Evolutionary conservation across 1,140 invertebrate genomes (phyloP).

Genomic region (Magallana ariakensis): DNA sequence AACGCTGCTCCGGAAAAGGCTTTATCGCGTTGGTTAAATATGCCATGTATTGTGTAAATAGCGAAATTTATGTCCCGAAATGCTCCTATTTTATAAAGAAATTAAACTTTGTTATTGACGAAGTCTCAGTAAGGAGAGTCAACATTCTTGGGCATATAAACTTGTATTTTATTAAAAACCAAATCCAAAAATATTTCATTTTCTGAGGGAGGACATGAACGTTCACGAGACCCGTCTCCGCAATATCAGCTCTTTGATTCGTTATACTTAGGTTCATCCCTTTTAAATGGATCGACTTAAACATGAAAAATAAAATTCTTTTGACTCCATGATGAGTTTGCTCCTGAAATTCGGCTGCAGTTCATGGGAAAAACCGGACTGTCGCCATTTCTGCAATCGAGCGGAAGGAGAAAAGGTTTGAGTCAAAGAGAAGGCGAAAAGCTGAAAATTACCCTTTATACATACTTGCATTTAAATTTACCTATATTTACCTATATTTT

Average conservation of each 20-base stretch:
- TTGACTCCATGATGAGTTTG: conserved; percentile 10
- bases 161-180: conserved; percentile 21
- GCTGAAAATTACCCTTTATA: conserved; percentile 21
- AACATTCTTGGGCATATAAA: conserved; percentile 12
- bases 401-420: not conserved
- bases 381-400: conserved; percentile 21
- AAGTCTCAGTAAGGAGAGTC: not conserved
- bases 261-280: conserved; percentile 6
- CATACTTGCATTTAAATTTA: conserved; percentile 19
- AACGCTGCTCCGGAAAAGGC: not conserved
- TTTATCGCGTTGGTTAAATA: conserved; percentile 4
- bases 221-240: not conserved
- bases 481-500: conserved; percentile 10
- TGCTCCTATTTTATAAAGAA: conserved; percentile 22
- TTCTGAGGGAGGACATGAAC: not conserved
- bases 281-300: conserved; percentile 4
- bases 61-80: conserved; percentile 1
- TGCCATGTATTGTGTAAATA: conserved; percentile 30
- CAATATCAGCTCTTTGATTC: not conserved
- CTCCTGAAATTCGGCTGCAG: not conserved
- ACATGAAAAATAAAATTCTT: conserved; percentile 25
- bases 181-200: conserved; percentile 26
- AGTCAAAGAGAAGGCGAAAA: not conserved
- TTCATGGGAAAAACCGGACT: conserved; percentile 7
- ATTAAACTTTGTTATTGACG: conserved; percentile 10